Evolutionary conservation across 2,888 invertebrate genomes (phyloP), one percentile per base, ranked within the genome.

Genomic region (Carpatolechia fugitivella): DNA sequence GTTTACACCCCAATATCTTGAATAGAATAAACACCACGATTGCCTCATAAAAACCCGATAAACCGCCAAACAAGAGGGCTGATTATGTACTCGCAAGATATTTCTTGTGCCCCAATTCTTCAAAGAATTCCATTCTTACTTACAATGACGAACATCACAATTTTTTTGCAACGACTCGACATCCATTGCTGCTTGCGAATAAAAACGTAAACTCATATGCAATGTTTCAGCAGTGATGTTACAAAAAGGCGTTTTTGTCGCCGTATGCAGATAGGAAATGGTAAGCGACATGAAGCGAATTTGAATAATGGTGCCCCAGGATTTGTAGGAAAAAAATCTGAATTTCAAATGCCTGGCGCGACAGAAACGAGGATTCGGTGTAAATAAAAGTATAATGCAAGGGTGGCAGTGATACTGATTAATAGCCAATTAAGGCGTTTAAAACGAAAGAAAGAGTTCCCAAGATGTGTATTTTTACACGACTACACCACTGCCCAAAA

Each of bases 241-340:
- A 10, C 4, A n/a, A n/a, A 35, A 35, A n/a, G 35, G n/a, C n/a
- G n/a, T n/a, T 35, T 35, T 35, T 35, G 35, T n/a, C n/a, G 35
- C n/a, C 35, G 35, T n/a, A 35, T 35, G n/a, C 38, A 16, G 13
- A 5, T 18, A 40, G 16, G 40, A 40, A 40, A 40, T 16, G 16
- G 40, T 16, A 40, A 40, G 16, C 58, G 59, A 57, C 59, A 59
- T 58, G 57, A 59, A 62, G 64, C 61, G 64, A 64, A 72, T 72
- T 72, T 72, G 69, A 74, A 71, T 72, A 74, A 72, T 69, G 65
- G 63, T 59, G 52, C 53, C 31, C 38, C 64, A 60, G 68, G 68
- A 68, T 70, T 70, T 68, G 64, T 66, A 48, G 60, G 56, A 60
- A 65, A 65, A 62, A 65, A 62, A 71, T 72, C 61, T 70, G 69